Conservation (phyloP, 2,888 invertebrate species). For the Plagodis dolabraria region DNA sequence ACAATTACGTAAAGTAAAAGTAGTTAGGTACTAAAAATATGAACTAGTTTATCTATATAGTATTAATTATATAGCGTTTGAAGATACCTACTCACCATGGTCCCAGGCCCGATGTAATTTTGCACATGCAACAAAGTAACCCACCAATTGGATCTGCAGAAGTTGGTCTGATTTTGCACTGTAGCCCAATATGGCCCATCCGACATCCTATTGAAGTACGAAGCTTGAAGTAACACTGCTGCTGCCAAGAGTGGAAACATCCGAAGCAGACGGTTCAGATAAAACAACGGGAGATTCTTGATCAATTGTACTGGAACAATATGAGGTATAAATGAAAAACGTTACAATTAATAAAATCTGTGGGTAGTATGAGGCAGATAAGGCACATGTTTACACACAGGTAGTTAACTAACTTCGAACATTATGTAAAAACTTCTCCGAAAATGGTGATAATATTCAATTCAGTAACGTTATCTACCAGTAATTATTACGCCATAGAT, state of each 20-base stretch:
- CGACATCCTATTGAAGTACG: constrained; percentile 53
- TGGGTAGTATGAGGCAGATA: no score
- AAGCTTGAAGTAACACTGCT: constrained; percentile 57
- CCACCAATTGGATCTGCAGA: constrained; percentile 58
- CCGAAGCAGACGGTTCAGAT: constrained; percentile 60
- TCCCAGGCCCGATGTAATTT: constrained; percentile 48
- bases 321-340: neutral
- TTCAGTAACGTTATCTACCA: no score
- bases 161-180: constrained; percentile 49
- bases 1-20: no score
- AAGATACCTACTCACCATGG: constrained; percentile 41
- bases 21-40: no score
- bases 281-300: constrained; percentile 61
- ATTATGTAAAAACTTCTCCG: no score
- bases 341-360: no score
- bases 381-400: no score
- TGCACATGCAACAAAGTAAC: constrained; percentile 58
- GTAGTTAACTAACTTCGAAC: no score
- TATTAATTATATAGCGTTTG: no score
- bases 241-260: constrained; percentile 62
- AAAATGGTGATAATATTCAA: no score
- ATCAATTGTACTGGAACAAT: constrained; percentile 45
- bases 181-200: constrained; percentile 66
- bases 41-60: no score
- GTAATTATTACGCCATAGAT: no score